These are phyloP conservation scores for Parauchenoglanis ngamensis DNA, from an alignment of 2,797 vertebrate genomes.

Conservation along the genomic window DNA sequence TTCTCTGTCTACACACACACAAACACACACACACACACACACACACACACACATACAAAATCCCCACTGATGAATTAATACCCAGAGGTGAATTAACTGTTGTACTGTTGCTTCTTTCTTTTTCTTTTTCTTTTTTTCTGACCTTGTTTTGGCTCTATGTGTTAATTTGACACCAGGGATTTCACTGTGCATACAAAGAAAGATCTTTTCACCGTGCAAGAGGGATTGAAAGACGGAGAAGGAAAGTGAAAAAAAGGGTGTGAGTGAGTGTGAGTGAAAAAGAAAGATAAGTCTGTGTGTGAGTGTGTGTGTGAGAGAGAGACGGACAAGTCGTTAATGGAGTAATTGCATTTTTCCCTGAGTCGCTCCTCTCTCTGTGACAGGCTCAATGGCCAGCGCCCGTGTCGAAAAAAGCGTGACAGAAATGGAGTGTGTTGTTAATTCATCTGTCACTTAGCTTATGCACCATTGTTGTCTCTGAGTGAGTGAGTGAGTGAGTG, in stretches of 20 bases:
- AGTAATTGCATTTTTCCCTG: constrained; percentile 39
- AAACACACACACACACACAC: constrained; percentile 1
- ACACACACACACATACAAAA: constrained; percentile 4
- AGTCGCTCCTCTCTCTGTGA: constrained; percentile 24
- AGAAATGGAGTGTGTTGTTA: constrained; percentile 35
- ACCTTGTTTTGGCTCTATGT: not conserved
- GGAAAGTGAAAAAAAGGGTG: not conserved
- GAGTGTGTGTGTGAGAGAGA: constrained; percentile 10
- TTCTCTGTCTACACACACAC: not conserved
- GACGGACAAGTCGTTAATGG: constrained; percentile 31
- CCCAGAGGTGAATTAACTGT: constrained; percentile 2
- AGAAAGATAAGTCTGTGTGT: constrained; percentile 16
- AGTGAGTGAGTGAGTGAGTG: constrained; percentile 7
- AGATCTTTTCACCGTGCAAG: not conserved
- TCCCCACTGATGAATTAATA: not conserved
- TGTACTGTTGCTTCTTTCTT: not conserved
- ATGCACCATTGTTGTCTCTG: constrained; percentile 29
- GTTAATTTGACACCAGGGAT: constrained; percentile 17
- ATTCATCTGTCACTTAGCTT: constrained; percentile 43
- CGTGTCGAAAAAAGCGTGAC: constrained; percentile 31
- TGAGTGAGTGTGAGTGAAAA: not conserved
- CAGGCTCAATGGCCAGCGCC: constrained; percentile 15
- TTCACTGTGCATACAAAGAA: not conserved
- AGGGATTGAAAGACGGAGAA: constrained; percentile 1
- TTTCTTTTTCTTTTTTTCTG: not conserved